phyloP scores from a whole-genome alignment of 2,888 invertebrate species.

The Drosophila rellima region DNA sequence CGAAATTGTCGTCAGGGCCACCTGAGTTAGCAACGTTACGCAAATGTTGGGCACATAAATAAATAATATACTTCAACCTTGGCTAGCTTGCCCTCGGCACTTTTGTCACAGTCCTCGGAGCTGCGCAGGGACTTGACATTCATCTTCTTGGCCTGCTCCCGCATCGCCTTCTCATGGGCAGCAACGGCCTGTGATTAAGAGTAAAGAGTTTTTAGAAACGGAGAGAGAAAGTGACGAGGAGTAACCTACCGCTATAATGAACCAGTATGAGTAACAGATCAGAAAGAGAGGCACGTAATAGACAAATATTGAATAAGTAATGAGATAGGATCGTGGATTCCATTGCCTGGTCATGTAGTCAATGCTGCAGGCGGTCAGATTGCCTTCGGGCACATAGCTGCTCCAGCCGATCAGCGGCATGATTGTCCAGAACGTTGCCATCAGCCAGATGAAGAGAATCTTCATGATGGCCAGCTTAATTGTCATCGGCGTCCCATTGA shows the following conservation, averaged over 20 bases:
- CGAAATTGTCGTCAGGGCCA: conserved; percentile 95
- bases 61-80: conserved; percentile 85
- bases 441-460: conserved; percentile 92
- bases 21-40: conserved; percentile 82
- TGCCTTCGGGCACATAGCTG: conserved; percentile 96
- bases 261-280: conserved; percentile 95
- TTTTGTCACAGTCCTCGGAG: conserved; percentile 91
- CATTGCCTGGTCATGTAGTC: conserved; percentile 92
- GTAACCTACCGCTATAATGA: conserved; percentile 90
- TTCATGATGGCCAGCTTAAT: conserved; percentile 92
- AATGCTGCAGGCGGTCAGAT: conserved; percentile 97
- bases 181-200: conserved; percentile 50
- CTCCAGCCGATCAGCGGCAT: conserved; percentile 95
- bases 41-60: neutral
- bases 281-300: conserved; percentile 91
- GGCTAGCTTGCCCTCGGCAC: conserved; percentile 94
- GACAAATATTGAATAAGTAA: conserved; percentile 91
- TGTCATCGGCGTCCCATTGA: conserved; percentile 94
- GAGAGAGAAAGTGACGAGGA: conserved; percentile 34
- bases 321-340: conserved; percentile 92
- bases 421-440: conserved; percentile 92
- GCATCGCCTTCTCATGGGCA: conserved; percentile 93
- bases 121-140: conserved; percentile 95
- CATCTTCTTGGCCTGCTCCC: conserved; percentile 97
- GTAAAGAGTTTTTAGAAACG: neutral